These are phyloP conservation scores for Enoplosus armatus DNA, from an alignment of 2,797 vertebrate genomes.

Conservation along the genomic window DNA sequence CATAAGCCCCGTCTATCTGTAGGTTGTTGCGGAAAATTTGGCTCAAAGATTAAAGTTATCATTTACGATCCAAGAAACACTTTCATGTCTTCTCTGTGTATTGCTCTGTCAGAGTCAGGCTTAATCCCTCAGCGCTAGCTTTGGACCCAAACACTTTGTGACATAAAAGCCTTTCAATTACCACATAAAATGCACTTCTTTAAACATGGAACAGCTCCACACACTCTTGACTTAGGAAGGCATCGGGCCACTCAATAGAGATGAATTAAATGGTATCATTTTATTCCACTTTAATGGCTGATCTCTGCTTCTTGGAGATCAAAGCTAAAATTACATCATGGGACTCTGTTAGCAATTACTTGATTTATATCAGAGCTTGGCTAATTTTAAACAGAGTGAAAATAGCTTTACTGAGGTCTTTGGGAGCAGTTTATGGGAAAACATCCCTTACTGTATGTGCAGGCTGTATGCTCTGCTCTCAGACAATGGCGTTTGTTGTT, in stretches of 20 bases:
- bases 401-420: conserved; percentile 41
- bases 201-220: conserved; percentile 43
- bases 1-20: conserved; percentile 28
- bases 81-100: conserved; percentile 49
- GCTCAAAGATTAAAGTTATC: conserved; percentile 60
- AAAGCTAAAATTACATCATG: conserved; percentile 51
- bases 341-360: conserved; percentile 60
- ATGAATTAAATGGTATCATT: conserved; percentile 50
- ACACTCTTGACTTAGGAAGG: conserved; percentile 23
- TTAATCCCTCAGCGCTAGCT: conserved; percentile 47
- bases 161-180: conserved; percentile 65
- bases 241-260: conserved; percentile 41
- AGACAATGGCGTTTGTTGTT: conserved; percentile 40
- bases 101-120: conserved; percentile 43
- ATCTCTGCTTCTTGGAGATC: conserved; percentile 35
- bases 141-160: conserved; percentile 53
- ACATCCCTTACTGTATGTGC: conserved; percentile 27
- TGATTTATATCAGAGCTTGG: conserved; percentile 56
- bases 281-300: conserved; percentile 52
- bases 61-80: conserved; percentile 45
- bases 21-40: conserved; percentile 40
- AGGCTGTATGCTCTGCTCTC: conserved; percentile 5
- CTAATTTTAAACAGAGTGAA: conserved; percentile 47
- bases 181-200: conserved; percentile 41
- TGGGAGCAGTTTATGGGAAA: conserved; percentile 45